Percentiles rank a stretch among this genome's conserved stretches.
phyloP scores from a whole-genome alignment of 2,113 vertebrate species.

The Catagonus wagneri region DNA sequence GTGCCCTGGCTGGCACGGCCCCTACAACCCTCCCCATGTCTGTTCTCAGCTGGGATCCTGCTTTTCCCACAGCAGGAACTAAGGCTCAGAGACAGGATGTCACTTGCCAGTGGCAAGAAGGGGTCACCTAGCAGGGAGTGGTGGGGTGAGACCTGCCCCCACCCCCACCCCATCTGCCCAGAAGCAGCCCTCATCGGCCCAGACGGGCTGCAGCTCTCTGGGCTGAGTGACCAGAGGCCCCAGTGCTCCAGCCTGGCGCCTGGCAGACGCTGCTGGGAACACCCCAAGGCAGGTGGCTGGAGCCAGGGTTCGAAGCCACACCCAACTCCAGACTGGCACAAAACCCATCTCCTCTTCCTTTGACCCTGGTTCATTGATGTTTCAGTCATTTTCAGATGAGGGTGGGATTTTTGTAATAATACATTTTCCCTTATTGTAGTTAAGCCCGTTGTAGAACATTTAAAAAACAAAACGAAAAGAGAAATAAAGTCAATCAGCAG shows the following conservation, averaged over 20 bases:
- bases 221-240: neutral
- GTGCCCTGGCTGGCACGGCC: too few species aligned
- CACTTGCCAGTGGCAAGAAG: neutral
- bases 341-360: neutral
- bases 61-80: neutral
- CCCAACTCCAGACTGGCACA: rapidly evolving
- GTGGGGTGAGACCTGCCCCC: neutral
- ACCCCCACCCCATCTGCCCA: neutral
- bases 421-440: neutral
- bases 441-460: neutral
- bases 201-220: neutral
- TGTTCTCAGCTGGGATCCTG: neutral
- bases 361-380: neutral
- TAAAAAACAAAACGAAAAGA: neutral
- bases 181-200: neutral
- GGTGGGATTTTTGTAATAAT: neutral
- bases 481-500: neutral
- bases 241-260: neutral
- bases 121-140: neutral
- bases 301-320: neutral
- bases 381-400: neutral
- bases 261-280: neutral
- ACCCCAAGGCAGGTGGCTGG: neutral
- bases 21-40: neutral
- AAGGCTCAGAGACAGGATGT: neutral